These are phyloP conservation scores for Dryobota labecula DNA, from an alignment of 2,888 invertebrate species.

Conservation along the genomic window DNA sequence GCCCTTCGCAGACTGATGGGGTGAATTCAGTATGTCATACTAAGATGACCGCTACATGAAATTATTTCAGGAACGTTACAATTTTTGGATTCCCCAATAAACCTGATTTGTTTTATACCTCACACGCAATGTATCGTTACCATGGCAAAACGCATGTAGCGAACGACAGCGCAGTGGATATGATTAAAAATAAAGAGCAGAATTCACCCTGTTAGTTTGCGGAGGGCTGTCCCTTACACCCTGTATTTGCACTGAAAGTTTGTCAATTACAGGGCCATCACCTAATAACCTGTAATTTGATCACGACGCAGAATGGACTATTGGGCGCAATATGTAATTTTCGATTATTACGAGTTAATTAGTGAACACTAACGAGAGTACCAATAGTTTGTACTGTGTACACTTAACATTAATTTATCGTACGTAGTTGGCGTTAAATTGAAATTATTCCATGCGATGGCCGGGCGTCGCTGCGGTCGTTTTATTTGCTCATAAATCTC, in stretches of 20 bases:
- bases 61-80: too few relatives aligned
- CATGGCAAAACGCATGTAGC: too few relatives aligned
- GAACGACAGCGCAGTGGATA: too few relatives aligned
- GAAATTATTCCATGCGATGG: constrained; percentile 84
- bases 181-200: too few relatives aligned
- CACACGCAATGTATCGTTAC: too few relatives aligned
- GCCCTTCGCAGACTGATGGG: too few relatives aligned
- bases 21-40: too few relatives aligned
- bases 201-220: too few relatives aligned
- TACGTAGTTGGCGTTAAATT: constrained; percentile 83
- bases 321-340: constrained; percentile 66
- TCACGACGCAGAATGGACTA: constrained; percentile 53
- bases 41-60: too few relatives aligned
- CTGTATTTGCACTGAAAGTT: constrained; percentile 27
- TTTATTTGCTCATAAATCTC: constrained; percentile 86
- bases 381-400: constrained; percentile 71
- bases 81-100: too few relatives aligned
- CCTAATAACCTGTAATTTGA: constrained; percentile 54
- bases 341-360: constrained; percentile 77
- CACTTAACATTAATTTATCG: constrained; percentile 79
- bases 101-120: too few relatives aligned
- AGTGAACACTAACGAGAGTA: constrained; percentile 74
- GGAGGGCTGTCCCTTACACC: too few relatives aligned
- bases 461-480: constrained; percentile 77
- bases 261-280: constrained; percentile 50